Conservation (phyloP, 2,888 invertebrate genomes). For the Nudaria mundana region DNA sequence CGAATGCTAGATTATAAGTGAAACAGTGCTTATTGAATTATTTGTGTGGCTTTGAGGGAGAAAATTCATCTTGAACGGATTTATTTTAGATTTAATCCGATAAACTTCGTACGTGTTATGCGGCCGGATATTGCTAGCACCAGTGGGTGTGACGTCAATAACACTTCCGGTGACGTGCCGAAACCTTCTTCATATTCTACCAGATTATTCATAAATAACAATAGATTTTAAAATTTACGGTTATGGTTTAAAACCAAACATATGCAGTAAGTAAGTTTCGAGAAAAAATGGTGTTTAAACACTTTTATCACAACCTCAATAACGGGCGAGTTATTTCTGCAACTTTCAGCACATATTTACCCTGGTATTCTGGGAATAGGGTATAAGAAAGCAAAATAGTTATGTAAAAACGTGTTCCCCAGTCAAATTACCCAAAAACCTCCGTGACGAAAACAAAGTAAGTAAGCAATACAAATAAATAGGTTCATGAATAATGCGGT, state of each 20-base stretch:
- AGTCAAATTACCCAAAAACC: slow-evolving; percentile 22
- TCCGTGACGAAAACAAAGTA: slow-evolving; percentile 43
- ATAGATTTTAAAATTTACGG: too few relatives aligned
- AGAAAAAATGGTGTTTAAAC: too few relatives aligned
- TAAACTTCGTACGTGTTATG: slow-evolving; percentile 37
- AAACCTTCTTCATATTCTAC: slow-evolving; percentile 33
- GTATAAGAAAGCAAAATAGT: too few relatives aligned
- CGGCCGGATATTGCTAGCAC: slow-evolving; percentile 44
- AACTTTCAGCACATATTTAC: too few relatives aligned
- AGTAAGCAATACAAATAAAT: slow-evolving; percentile 77
- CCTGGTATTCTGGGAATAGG: too few relatives aligned
- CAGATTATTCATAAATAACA: slow-evolving; percentile 29
- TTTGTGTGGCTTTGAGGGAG: slow-evolving; percentile 12
- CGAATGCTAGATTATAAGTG: too few relatives aligned
- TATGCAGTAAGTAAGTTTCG: too few relatives aligned
- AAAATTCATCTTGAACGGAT: slow-evolving; percentile 30
- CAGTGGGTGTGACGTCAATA: slow-evolving; percentile 42
- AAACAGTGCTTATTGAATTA: too few relatives aligned
- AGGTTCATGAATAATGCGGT: slow-evolving; percentile 74
- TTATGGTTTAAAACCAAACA: too few relatives aligned
- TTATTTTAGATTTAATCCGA: slow-evolving; percentile 36
- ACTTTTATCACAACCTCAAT: too few relatives aligned
- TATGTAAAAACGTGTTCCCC: slow-evolving; percentile 23
- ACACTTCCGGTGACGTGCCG: slow-evolving; percentile 44
- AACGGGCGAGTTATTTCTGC: too few relatives aligned